Evolutionary conservation across 2,797 vertebrate genomes (phyloP).

Genomic region (Manis pentadactyla): DNA sequence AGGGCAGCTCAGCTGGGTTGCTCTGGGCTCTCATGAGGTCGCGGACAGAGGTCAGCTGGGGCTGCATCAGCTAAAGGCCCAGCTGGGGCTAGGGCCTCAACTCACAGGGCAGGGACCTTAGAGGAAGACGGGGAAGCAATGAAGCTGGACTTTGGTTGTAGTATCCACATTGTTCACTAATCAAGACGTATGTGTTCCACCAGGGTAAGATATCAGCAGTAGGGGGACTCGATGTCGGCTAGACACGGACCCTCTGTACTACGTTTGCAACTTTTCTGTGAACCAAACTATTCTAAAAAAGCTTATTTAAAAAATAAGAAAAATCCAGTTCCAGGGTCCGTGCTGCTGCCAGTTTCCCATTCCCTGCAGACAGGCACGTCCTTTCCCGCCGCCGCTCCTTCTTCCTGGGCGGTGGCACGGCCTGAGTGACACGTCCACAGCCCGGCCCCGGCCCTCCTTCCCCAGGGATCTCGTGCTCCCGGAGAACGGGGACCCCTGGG

Average conservation of each 20-base stretch:
- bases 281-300: neutral
- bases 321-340: neutral
- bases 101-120: accelerated
- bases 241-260: too few relatives aligned
- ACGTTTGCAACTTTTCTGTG: neutral
- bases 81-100: neutral
- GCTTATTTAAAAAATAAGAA: neutral
- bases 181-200: accelerated
- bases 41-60: too few relatives aligned
- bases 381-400: too few relatives aligned
- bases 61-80: too few relatives aligned
- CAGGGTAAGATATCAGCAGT: neutral
- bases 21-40: neutral
- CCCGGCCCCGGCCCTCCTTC: too few relatives aligned
- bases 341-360: too few relatives aligned
- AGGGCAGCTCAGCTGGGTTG: neutral
- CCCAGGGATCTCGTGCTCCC: too few relatives aligned
- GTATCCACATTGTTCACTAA: neutral
- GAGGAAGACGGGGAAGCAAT: neutral
- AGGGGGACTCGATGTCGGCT: neutral
- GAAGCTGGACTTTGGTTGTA: accelerated
- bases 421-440: too few relatives aligned
- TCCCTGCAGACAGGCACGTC: too few relatives aligned
- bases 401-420: too few relatives aligned
- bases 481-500: too few relatives aligned